A percentile compares a stretch with the other conserved stretches of the same genome.
phyloP scores from a whole-genome alignment of 1,140 invertebrate species.

The Leguminivora glycinivorella region DNA sequence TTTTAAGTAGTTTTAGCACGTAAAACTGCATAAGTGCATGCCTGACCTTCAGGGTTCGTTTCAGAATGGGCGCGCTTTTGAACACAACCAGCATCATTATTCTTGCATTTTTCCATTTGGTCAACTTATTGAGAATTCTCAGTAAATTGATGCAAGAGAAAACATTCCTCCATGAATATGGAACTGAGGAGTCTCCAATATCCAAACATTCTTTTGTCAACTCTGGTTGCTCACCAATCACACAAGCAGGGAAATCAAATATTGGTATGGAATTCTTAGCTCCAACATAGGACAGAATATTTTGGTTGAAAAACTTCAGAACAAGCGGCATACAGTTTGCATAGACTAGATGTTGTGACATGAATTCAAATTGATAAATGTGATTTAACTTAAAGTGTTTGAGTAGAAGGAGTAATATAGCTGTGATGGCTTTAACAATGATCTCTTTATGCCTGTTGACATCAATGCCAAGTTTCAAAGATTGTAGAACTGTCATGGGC shows the following conservation, averaged over 20 bases:
- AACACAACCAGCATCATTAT: slow-evolving; percentile 99
- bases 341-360: slow-evolving; percentile 99
- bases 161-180: slow-evolving; percentile 98
- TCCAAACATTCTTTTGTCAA: slow-evolving; percentile 95
- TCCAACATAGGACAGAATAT: slow-evolving; percentile 96
- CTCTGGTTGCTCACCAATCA: slow-evolving; percentile 97
- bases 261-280: slow-evolving; percentile 97
- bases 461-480: slow-evolving; percentile 97
- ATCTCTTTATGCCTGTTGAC: slow-evolving; percentile 99
- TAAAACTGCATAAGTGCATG: slow-evolving; percentile 99
- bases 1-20: slow-evolving; percentile 98
- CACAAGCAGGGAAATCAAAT: slow-evolving; percentile 97
- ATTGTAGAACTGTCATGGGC: slow-evolving; percentile 98
- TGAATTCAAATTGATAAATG: slow-evolving; percentile 99
- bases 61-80: slow-evolving; percentile 99
- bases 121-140: slow-evolving; percentile 98
- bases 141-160: slow-evolving; percentile 99
- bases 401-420: slow-evolving; percentile 93
- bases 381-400: slow-evolving; percentile 99
- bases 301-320: slow-evolving; percentile 99
- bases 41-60: slow-evolving; percentile 95
- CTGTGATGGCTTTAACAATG: slow-evolving; percentile 98
- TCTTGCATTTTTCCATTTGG: slow-evolving; percentile 99
- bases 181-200: slow-evolving; percentile 89
- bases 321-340: slow-evolving; percentile 99